Conservation (phyloP, 2,888 invertebrate species). For the Malthinus seriepunctatus region DNA sequence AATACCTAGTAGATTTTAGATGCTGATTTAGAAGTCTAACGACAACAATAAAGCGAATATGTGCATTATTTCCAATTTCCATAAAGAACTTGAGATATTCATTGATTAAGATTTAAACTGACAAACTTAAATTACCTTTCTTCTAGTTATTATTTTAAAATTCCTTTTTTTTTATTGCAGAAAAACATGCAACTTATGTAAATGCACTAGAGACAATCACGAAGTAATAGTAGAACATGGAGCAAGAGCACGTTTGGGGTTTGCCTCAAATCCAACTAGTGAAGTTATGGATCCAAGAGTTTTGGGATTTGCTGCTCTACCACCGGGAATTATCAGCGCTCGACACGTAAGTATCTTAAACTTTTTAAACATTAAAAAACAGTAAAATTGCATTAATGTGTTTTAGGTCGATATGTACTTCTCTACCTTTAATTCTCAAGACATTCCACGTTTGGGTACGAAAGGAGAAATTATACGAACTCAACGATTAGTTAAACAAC, state of each 20-base stretch:
- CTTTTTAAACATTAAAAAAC: not conserved
- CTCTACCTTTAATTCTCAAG: conserved; percentile 81
- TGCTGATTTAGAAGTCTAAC: no score
- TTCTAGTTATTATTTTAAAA: no score
- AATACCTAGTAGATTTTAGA: no score
- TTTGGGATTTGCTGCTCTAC: conserved; percentile 53
- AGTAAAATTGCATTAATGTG: not conserved
- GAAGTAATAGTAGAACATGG: conserved; percentile 64
- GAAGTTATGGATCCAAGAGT: conserved; percentile 61
- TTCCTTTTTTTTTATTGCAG: no score
- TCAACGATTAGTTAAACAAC: conserved; percentile 81
- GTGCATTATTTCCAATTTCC: no score
- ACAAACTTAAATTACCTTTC: no score
- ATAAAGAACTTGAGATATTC: no score
- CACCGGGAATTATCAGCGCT: conserved; percentile 50
- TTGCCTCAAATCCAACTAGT: conserved; percentile 56
- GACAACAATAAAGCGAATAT: no score
- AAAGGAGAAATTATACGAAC: conserved; percentile 80
- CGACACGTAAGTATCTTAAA: conserved; percentile 44
- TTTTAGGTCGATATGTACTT: conserved; percentile 91
- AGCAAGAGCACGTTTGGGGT: conserved; percentile 50
- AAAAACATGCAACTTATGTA: conserved; percentile 91
- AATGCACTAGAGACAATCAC: conserved; percentile 87
- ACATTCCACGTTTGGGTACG: conserved; percentile 65
- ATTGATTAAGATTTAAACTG: no score